Conservation (phyloP, 2,113 vertebrate species). For the Pantherophis guttatus region DNA sequence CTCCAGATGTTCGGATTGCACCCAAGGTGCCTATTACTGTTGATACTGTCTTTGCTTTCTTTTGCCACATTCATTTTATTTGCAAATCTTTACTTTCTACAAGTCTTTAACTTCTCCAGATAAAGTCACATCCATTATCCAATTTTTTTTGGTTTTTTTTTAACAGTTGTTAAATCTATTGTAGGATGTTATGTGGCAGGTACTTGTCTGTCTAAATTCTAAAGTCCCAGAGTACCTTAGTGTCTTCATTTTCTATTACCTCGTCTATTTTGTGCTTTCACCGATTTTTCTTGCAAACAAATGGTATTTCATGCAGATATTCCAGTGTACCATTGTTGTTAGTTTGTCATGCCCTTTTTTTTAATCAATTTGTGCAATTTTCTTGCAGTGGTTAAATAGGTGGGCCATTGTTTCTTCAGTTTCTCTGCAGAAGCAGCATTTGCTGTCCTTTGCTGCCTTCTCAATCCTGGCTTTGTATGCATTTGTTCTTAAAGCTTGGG, state of each 20-base stretch:
- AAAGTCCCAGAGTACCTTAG: not conserved
- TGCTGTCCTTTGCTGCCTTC: not conserved
- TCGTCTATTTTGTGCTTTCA: not conserved
- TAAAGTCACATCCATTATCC: not conserved
- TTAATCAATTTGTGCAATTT: not conserved
- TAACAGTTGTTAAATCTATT: not conserved
- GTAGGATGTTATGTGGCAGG: not conserved
- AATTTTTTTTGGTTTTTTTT: not conserved
- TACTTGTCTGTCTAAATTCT: not conserved
- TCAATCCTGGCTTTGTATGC: not conserved
- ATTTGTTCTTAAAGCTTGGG: not conserved
- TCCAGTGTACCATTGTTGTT: not conserved
- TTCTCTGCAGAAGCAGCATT: not conserved
- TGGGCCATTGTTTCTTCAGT: not conserved
- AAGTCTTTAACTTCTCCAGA: not conserved
- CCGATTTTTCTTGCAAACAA: not conserved
- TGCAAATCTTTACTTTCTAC: not conserved
- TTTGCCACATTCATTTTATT: not conserved
- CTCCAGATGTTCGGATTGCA: not conserved
- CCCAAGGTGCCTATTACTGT: not conserved
- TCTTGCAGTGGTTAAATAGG: not conserved
- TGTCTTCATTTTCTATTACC: not conserved
- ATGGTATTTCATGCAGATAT: not conserved
- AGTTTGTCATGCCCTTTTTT: not conserved
- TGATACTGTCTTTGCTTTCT: not conserved